These are phyloP conservation scores for Lanistes nyassanus DNA, from an alignment of 1,140 invertebrate species.

Conservation along the genomic window DNA sequence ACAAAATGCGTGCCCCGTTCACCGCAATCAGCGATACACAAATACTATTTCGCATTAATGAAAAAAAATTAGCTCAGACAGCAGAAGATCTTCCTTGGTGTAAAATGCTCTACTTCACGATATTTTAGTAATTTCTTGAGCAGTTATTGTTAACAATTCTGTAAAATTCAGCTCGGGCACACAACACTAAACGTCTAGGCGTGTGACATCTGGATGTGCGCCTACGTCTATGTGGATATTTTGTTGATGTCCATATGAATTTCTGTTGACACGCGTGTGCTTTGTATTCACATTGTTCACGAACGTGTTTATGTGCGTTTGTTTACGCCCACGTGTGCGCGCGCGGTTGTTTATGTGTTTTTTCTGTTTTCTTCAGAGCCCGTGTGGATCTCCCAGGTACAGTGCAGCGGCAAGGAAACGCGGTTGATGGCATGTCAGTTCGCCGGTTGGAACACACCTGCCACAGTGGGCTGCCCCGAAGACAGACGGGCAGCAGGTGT, in stretches of 20 bases:
- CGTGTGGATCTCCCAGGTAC: slow-evolving; percentile 32
- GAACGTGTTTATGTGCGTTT: neutral
- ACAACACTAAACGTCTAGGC: no score
- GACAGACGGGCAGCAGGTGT: slow-evolving; percentile 29
- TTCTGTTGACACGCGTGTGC: neutral
- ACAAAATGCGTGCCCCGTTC: no score
- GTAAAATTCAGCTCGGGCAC: no score
- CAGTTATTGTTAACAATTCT: no score
- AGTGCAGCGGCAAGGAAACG: slow-evolving; percentile 29
- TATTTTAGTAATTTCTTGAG: no score
- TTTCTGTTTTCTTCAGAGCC: slow-evolving; percentile 14
- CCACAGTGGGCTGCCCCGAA: slow-evolving; percentile 20
- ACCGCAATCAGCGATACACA: no score
- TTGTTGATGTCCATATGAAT: neutral
- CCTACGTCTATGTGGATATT: neutral
- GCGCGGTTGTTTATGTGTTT: neutral
- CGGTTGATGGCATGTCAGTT: slow-evolving; percentile 28
- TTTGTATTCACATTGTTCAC: neutral
- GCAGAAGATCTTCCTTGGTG: no score
- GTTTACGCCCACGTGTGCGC: neutral
- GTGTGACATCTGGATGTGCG: neutral
- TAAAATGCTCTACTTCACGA: no score
- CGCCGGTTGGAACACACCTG: slow-evolving; percentile 8
- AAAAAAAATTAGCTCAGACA: no score
- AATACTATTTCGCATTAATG: no score